Base-by-base conservation (phyloP, 2,888 invertebrate genomes). In the Eulithis testata region DNA sequence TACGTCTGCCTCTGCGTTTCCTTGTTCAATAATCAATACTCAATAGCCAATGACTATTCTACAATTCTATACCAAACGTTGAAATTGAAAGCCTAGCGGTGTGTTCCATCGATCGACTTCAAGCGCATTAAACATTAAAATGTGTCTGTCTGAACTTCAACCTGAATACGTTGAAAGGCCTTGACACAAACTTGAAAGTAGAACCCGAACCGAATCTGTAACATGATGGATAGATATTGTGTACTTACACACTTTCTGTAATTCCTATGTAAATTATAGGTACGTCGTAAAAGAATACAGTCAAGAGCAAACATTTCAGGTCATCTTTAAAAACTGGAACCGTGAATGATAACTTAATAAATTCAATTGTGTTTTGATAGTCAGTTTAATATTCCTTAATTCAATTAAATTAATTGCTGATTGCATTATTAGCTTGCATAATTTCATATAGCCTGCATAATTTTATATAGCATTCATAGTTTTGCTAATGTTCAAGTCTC, bases 121-220 rank as follows among this genome's bases (percentile, higher is more conserved):
- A 70, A 69, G 73, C 71, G 78, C 89, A 88, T 91, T 88, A 90
- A 89, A 88, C 78, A 90, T 90, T 90, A 82, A 90, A 81, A 77
- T 76, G 69, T 87, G 85, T 87, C 90, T 88, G 86, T 88, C 89
- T 86, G 80, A 79, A 73, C 76, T 77, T 74, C 78, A 75, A 63
- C 70, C 78, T 85, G 81, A 86, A 83, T 83, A 82, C 43, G 3
- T 54, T 81, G 80, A 83, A 58, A 84, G 83, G 59, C 88, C 89
- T 90, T 89, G 89, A 84, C 82, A 85, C 79, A 76, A 27, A 76
- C 63, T 72, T 62, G 63, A 73, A 70, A 67, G 31, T 49, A 44
- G 40, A 40, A 12, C 9, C 44, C 37, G n/a, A n/a, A n/a, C n/a
- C n/a, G n/a, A n/a, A 66, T 63, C 27, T 47, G 12, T 63, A 40